A percentile compares a stretch with the other conserved stretches of the same genome.
phyloP scores from a whole-genome alignment of 1,140 invertebrate species.

The Kradibia gibbosae region DNA sequence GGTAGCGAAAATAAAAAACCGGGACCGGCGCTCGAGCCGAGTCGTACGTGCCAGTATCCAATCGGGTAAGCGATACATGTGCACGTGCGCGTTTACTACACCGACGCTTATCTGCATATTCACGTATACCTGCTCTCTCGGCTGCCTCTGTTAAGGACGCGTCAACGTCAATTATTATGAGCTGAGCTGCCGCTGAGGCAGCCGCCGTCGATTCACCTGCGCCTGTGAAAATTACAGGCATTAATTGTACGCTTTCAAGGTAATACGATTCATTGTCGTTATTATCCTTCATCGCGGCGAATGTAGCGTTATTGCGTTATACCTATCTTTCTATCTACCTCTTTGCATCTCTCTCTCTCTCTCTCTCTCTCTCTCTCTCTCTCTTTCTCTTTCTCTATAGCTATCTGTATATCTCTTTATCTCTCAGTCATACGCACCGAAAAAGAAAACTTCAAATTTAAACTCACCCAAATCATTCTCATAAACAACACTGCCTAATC shows the following conservation, averaged over 20 bases:
- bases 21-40: neutral
- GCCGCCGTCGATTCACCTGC: slow-evolving; percentile 12
- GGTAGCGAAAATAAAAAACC: neutral
- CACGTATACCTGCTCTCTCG: neutral
- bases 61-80: slow-evolving; percentile 1
- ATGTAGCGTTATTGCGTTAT: slow-evolving; percentile 13
- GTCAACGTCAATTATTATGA: slow-evolving; percentile 42
- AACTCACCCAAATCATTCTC: neutral
- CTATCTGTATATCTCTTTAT: neutral
- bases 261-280: slow-evolving; percentile 48
- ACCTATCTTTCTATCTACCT: neutral
- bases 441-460: slow-evolving; percentile 33
- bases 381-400: neutral
- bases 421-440: neutral
- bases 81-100: neutral
- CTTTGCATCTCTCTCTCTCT: neutral
- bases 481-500: neutral
- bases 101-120: neutral
- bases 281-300: slow-evolving; percentile 38
- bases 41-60: neutral
- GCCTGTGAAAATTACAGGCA: slow-evolving; percentile 44
- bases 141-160: slow-evolving; percentile 30
- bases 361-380: neutral
- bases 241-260: slow-evolving; percentile 46
- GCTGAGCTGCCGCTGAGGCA: slow-evolving; percentile 1